phyloP scores from a whole-genome alignment of 2,888 invertebrate species.

The Andrena hattorfiana region DNA sequence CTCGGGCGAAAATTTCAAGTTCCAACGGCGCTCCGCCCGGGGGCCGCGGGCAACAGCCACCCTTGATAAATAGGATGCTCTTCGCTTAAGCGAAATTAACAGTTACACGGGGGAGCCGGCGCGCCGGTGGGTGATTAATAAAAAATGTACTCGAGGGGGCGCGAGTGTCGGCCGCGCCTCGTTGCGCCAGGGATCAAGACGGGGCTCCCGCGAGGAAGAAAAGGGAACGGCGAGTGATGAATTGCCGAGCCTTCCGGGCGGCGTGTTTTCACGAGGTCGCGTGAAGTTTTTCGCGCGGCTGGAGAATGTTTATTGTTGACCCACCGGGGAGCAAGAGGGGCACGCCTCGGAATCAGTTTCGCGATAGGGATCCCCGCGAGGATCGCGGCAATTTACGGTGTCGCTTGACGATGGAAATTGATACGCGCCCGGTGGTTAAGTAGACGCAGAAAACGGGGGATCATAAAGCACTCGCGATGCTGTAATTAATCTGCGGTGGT shows the following conservation, averaged over 20 bases:
- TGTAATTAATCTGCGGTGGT: background rate
- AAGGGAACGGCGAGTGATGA: background rate
- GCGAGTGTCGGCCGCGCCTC: background rate
- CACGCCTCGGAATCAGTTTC: slow-evolving; percentile 27
- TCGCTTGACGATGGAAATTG: slow-evolving; percentile 24
- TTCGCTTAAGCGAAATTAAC: slow-evolving; percentile 45
- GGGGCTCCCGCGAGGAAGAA: background rate
- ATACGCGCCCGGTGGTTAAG: background rate
- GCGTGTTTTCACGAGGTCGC: slow-evolving; percentile 11
- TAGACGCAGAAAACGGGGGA: background rate
- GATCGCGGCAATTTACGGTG: background rate
- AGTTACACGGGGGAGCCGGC: slow-evolving; percentile 16
- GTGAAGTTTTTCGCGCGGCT: background rate
- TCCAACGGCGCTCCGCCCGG: background rate
- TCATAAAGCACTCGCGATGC: background rate
- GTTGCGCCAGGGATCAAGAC: background rate
- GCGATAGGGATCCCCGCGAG: slow-evolving; percentile 10
- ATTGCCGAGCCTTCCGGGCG: slow-evolving; percentile 8
- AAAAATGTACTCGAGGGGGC: slow-evolving; percentile 5
- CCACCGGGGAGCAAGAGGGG: background rate
- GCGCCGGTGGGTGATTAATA: slow-evolving; percentile 25
- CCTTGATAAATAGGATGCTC: slow-evolving; percentile 53
- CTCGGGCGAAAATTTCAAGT: slow-evolving; percentile 43
- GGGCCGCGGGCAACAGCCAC: background rate
- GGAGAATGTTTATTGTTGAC: slow-evolving; percentile 22